Conservation (phyloP, 1,140 invertebrate species). For the Heterodera carotae region DNA sequence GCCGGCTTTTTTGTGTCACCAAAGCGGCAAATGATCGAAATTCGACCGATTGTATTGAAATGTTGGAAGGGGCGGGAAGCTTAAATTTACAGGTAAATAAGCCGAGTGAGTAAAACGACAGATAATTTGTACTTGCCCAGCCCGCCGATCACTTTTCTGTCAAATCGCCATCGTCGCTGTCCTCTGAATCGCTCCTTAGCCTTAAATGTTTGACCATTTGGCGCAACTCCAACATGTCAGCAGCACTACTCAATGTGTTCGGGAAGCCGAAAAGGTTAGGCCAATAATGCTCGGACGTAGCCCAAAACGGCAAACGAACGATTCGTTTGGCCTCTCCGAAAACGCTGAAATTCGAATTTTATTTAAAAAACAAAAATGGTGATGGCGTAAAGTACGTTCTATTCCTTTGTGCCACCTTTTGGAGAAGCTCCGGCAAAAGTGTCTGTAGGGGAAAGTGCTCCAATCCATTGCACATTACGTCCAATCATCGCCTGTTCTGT, state of each 20-base stretch:
- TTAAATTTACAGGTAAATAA: not conserved
- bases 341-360: not conserved
- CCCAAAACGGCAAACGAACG: constrained; percentile 2
- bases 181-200: not conserved
- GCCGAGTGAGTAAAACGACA: too few relatives aligned
- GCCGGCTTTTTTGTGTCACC: not conserved
- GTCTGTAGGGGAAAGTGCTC: constrained; percentile 7
- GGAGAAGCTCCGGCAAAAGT: not conserved
- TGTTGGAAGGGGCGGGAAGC: not conserved
- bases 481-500: constrained; percentile 35
- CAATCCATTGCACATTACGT: constrained; percentile 31
- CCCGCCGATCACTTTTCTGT: not conserved
- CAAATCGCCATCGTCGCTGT: not conserved
- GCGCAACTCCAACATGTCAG: not conserved
- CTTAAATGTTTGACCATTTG: constrained; percentile 6
- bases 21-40: not conserved
- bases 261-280: constrained; percentile 21
- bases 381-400: not conserved
- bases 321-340: not conserved
- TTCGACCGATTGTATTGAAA: not conserved
- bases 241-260: not conserved
- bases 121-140: too few relatives aligned
- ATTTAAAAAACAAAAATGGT: too few relatives aligned
- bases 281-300: constrained; percentile 8
- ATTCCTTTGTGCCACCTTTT: not conserved